Evolutionary conservation across 2,113 vertebrate species (phyloP).

Genomic region (Bubo blakistoni): DNA sequence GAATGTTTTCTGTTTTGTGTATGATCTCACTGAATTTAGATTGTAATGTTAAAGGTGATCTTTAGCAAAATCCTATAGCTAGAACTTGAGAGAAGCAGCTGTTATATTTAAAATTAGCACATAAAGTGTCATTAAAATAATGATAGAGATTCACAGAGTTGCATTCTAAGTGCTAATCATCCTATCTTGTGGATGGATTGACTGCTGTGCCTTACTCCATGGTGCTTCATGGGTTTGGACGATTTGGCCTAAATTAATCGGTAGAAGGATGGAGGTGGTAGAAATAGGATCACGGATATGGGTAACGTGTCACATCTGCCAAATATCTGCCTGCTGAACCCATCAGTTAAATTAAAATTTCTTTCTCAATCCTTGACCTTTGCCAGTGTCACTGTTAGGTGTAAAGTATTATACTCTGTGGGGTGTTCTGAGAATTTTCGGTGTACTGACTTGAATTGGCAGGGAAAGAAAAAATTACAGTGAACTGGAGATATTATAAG

Average conservation of each 20-base stretch:
- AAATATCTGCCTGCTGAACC: conserved; percentile 31
- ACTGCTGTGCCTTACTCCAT: conserved; percentile 23
- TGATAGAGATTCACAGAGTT: background rate
- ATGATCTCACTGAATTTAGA: conserved; percentile 30
- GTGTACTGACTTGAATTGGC: background rate
- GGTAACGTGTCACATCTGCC: conserved; percentile 13
- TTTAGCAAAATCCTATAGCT: conserved; percentile 34
- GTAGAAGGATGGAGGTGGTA: background rate
- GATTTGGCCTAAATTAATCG: background rate
- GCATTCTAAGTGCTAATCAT: conserved; percentile 11
- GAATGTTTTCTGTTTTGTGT: conserved; percentile 16
- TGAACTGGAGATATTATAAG: background rate
- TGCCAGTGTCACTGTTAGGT: background rate
- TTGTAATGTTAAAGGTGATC: conserved; percentile 34
- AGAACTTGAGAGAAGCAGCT: conserved; percentile 37
- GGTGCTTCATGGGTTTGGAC: background rate
- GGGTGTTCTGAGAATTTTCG: background rate
- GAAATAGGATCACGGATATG: background rate
- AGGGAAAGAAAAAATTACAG: background rate
- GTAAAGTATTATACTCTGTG: background rate
- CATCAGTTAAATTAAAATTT: conserved; percentile 38
- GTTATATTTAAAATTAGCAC: conserved; percentile 43
- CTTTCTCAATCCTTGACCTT: background rate
- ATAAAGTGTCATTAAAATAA: conserved; percentile 29
- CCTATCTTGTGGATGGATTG: background rate